Evolutionary conservation across 2,888 invertebrate species (phyloP).

Genomic region (Aelia acuminata): DNA sequence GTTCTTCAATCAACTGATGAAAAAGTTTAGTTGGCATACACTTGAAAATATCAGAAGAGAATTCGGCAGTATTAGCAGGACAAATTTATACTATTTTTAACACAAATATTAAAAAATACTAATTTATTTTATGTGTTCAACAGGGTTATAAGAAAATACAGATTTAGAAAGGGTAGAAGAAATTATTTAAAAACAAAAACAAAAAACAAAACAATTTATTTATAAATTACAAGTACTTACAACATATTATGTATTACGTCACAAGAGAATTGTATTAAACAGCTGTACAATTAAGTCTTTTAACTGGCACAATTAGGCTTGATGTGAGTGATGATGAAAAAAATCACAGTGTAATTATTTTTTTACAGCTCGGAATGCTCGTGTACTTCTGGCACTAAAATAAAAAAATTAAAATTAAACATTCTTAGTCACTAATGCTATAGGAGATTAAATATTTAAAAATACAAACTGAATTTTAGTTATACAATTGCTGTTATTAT

Average conservation of each 20-base stretch:
- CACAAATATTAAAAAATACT: no score
- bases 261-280: constrained; percentile 25
- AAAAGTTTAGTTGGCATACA: no score
- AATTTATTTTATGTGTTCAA: no score
- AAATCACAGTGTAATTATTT: constrained; percentile 21
- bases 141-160: neutral
- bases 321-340: neutral
- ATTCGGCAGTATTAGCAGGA: no score
- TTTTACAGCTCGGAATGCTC: constrained; percentile 46
- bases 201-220: constrained; percentile 32
- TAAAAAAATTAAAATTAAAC: neutral
- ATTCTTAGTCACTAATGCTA: neutral
- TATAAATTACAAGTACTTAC: constrained; percentile 46
- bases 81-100: no score
- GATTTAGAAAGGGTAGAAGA: neutral
- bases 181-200: neutral
- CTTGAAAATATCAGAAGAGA: no score
- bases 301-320: constrained; percentile 42
- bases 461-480: no score
- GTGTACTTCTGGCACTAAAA: constrained; percentile 42
- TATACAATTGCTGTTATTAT: no score
- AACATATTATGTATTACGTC: neutral
- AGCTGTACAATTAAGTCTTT: constrained; percentile 39
- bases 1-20: no score
- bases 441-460: neutral